These are phyloP conservation scores for Trogon melanurus DNA, from an alignment of 2,113 vertebrate genomes.

Conservation along the genomic window DNA sequence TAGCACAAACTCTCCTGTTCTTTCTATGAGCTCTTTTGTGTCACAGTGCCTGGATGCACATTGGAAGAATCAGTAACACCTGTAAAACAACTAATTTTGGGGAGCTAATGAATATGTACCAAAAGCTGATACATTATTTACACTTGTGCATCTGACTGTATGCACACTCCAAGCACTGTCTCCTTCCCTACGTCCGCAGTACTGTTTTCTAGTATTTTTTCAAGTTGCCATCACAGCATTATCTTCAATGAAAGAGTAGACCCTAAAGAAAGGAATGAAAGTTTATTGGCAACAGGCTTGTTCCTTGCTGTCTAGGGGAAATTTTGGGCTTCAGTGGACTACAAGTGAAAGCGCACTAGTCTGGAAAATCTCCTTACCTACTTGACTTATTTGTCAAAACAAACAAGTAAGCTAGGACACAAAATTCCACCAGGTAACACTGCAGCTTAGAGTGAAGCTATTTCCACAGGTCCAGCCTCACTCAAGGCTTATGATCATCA, in stretches of 20 bases:
- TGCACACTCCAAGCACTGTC: not conserved
- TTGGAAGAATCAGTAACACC: not conserved
- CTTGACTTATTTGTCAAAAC: not conserved
- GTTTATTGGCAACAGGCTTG: not conserved
- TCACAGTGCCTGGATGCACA: too few relatives aligned
- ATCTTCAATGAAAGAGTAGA: not conserved
- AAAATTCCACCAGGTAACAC: not conserved
- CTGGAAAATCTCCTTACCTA: not conserved
- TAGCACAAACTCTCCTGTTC: not conserved
- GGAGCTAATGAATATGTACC: not conserved
- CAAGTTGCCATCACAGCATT: not conserved
- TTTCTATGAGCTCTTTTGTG: not conserved
- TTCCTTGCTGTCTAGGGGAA: not conserved
- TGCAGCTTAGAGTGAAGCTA: not conserved
- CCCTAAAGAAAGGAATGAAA: not conserved
- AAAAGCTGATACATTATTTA: not conserved
- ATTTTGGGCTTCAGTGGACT: not conserved
- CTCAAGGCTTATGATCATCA: not conserved
- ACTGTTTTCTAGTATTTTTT: not conserved
- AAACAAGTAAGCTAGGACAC: not conserved
- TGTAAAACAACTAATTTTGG: not conserved
- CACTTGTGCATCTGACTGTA: fast-evolving
- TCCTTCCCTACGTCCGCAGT: not conserved
- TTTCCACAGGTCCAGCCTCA: not conserved
- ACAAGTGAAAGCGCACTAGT: not conserved